Evolutionary conservation across 2,113 vertebrate species (phyloP), one percentile per base, ranked within the genome.

Genomic region (Hyperopisus bebe): DNA sequence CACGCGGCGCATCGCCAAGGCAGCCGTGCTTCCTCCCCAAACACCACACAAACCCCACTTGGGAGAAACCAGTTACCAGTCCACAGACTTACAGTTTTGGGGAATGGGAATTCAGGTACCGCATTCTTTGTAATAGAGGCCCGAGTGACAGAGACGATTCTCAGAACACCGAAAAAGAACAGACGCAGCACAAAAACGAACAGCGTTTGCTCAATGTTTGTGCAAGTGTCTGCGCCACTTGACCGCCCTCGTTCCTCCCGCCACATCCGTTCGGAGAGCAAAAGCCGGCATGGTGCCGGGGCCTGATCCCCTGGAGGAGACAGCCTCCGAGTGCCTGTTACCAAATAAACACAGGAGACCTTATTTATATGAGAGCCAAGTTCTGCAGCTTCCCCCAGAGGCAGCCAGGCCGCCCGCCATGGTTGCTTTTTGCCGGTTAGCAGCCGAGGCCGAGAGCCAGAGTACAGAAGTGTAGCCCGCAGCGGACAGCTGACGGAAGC

Each of bases 261-360:
- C 91, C 39, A 88, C 66, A 91, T 92, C 91, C 84, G 82, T 46
- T 89, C 74, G 44, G 55, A 82, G 35, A 90, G 39, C 82, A 89
- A 92, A 91, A 89, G 90, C 74, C 87, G 55, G 86, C 24, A n/a
- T 51, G 70, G 87, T 88, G 88, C 89, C 66, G 15, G 48, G 42
- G 17, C 1, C 66, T 47, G 80, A 47, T 80, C 55, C 42, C 19
- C 0, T 4, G 88, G 77, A 42, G 88, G 66, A 90, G 74, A 50
- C 42, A 89, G 89, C 89, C 89, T 47, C 55, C 39, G 13, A 51
- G 87, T 88, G 87, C 51, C 91, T 88, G 83, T 88, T 86, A 70
- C 90, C 88, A 90, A 90, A 91, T 82, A 89, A 91, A 90, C 90
- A 91, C 39, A 35, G 39, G n/a, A 70, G 83, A 88, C 50, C 84